Evolutionary conservation across 30 jellyfish, hydroid and myxozoan genomes (phyloP), one percentile per base, ranked within the genome.

Genomic region (Hydractinia echinata): DNA sequence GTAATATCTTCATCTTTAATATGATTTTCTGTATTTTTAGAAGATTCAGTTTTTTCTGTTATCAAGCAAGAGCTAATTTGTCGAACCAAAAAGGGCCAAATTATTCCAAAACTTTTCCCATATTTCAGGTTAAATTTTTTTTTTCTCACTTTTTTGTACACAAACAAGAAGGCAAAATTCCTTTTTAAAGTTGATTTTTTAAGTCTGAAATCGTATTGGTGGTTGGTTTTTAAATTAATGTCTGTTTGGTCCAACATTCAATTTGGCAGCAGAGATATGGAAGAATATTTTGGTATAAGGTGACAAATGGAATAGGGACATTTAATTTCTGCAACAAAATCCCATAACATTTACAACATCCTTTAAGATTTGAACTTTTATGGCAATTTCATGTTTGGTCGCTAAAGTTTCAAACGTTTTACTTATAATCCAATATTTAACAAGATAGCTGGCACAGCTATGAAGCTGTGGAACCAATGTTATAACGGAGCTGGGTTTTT

Each of bases 231-330:
- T 0, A 71, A 67, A 67, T 0, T 14, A 3, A 14, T 48, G 7
- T 48, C 50, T 8, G n/a, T 50, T 71, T 30, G 11, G 50, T 48
- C 78, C 21, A 11, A 13, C 21, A 16, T 13, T 15, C 21, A 11
- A 10, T 15, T 13, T 11, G 20, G 1, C n/a, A 7, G 15, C 50
- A 20, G 60, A 3, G n/a, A 8, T 71, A 19, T 13, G 81, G 7
- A 6, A 9, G 55, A 19, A 7, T 71, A 14, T 71, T 20, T 19
- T 8, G 81, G 81, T 0, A 8, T 8, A 19, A 67, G 7, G 10
- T 71, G n/a, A 9, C 81, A 19, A 19, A 71, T 8, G n/a, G 81
- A 9, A 71, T 20, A 71, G 30, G 81, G 81, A 4, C 81, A 71
- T 19, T 71, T 5, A 8, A 71, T 19, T 71, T 71, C 81, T 5